Percentiles rank a stretch among this genome's conserved stretches.
These are phyloP conservation scores for Drosophila yooni DNA, from an alignment of 2,888 invertebrate genomes.

Conservation along the genomic window DNA sequence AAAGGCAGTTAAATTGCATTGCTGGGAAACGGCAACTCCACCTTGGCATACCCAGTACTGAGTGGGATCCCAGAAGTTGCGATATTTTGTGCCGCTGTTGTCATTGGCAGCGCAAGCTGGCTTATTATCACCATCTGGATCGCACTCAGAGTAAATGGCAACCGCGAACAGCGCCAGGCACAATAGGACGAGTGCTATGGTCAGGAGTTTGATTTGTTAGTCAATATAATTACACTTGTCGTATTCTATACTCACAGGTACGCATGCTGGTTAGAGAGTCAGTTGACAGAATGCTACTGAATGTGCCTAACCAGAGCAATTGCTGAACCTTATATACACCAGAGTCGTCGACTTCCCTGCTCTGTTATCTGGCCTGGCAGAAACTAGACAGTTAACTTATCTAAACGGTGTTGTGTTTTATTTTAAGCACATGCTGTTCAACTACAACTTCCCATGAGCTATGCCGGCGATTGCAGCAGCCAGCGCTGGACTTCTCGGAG, in stretches of 20 bases:
- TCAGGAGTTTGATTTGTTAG: not conserved
- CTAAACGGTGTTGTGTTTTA: conserved; percentile 31
- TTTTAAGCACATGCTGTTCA: not conserved
- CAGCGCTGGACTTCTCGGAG: too few species aligned
- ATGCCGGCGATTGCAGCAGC: too few species aligned
- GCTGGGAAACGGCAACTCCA: accelerated
- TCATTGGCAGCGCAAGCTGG: conserved; percentile 37
- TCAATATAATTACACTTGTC: not conserved
- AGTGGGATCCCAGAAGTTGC: conserved; percentile 65
- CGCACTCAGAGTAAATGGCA: conserved; percentile 23
- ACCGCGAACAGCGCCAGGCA: conserved; percentile 45
- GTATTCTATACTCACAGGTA: conserved; percentile 51
- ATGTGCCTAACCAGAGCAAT: conserved; percentile 38
- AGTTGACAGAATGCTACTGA: conserved; percentile 42
- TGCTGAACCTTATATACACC: conserved; percentile 54
- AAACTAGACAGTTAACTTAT: conserved; percentile 53
- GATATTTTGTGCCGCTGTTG: not conserved
- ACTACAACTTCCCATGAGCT: too few species aligned
- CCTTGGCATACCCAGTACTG: conserved; percentile 35
- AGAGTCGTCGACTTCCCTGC: not conserved
- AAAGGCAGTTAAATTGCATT: not conserved
- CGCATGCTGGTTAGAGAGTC: conserved; percentile 53
- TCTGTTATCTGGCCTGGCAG: conserved; percentile 27
- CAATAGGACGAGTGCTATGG: conserved; percentile 46
- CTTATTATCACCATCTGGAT: conserved; percentile 11